Evolutionary conservation across 2,888 invertebrate genomes (phyloP), one percentile per base, ranked within the genome.

Genomic region (Eilema sororculum): DNA sequence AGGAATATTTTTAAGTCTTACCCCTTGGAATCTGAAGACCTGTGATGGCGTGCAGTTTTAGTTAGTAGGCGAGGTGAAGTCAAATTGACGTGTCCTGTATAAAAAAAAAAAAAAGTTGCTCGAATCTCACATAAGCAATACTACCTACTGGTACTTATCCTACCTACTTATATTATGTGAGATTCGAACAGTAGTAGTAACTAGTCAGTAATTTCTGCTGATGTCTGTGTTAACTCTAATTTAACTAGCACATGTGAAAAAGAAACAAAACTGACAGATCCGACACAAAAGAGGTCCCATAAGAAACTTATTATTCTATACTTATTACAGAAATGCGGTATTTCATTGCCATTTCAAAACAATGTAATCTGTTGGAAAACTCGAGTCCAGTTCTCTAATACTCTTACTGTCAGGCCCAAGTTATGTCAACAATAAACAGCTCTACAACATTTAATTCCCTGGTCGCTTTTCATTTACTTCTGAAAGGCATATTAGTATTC

Each of bases 361-460:
- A 46, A 25, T 63, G 46, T 67, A 62, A 41, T 61, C 20, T 57
- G 30, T 37, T 1, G 30, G 33, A 57, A 62, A 68, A 68, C n/a
- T 62, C 46, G 57, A 25, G 28, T 64, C 46, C 30, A 46, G 46
- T 68, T 46, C 56, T 64, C 33, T 59, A 69, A 69, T 69, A 69
- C 46, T 69, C 58, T 46, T 41, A 59, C 58, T 59, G 52, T 60
- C 68, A 41, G 58, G 22, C 41, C 28, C 41, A 41, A 64, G 52
- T 59, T 65, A 25, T 24, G 13, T 56, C n/a, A 63, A 56, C 56
- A 68, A 37, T 68, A 28, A 58, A 62, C n/a, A 33, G 28, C 37
- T 57, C 41, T 28, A 58, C 65, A 58, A 65, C 65, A 65, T 65
- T 65, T 64, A 52, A 65, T 65, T 65, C 46, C 28, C 28, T 52